Conservation (phyloP, 92 coral and sea anemone species). For the Phenganax subtilis region DNA sequence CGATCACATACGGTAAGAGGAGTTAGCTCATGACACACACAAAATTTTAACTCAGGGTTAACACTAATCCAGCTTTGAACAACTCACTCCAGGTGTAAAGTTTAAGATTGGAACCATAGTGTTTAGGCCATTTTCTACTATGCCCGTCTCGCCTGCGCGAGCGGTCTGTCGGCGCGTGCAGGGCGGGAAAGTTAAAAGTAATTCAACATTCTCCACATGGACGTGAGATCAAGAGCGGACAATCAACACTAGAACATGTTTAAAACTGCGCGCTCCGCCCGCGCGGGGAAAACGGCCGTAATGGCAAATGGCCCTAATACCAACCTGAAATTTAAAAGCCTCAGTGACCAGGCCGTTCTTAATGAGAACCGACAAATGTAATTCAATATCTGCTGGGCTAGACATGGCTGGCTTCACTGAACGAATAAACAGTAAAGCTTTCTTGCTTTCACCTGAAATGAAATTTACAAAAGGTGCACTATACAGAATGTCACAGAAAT, state of each 20-base stretch:
- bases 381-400: slow-evolving; percentile 61
- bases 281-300: neutral
- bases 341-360: slow-evolving; percentile 73
- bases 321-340: slow-evolving; percentile 88
- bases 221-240: too few relatives aligned
- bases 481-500: neutral
- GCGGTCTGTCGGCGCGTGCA: too few relatives aligned
- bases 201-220: too few relatives aligned
- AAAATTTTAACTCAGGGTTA: too few relatives aligned
- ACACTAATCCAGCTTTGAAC: too few relatives aligned
- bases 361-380: slow-evolving; percentile 62
- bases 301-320: neutral
- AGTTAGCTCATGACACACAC: neutral
- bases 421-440: slow-evolving; percentile 77
- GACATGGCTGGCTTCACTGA: slow-evolving; percentile 73
- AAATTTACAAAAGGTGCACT: neutral
- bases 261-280: neutral
- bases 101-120: too few relatives aligned
- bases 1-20: neutral
- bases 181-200: too few relatives aligned
- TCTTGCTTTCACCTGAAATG: slow-evolving; percentile 61
- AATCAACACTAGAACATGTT: too few relatives aligned
- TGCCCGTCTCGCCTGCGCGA: too few relatives aligned
- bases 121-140: too few relatives aligned
- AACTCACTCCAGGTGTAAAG: too few relatives aligned